These are phyloP conservation scores for Buphagus erythrorhynchus DNA, from an alignment of 2,797 vertebrate species.

Conservation along the genomic window DNA sequence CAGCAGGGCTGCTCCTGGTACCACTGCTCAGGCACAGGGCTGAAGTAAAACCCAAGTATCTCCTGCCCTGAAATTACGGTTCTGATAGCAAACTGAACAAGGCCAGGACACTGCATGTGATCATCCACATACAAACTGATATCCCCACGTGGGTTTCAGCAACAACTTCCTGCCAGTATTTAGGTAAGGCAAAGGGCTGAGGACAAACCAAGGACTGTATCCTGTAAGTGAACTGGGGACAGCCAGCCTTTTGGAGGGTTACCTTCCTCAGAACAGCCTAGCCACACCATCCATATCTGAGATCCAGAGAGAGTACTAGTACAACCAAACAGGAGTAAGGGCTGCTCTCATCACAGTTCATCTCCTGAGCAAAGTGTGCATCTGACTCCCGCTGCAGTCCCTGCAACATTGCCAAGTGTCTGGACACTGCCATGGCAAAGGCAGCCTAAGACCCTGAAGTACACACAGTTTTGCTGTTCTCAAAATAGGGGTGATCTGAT, in stretches of 20 bases:
- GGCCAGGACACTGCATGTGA: neutral
- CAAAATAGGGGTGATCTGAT: neutral
- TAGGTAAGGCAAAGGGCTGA: neutral
- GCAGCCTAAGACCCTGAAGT: rapidly evolving
- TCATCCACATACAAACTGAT: neutral
- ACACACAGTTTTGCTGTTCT: neutral
- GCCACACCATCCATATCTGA: no score
- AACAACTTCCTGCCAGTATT: neutral
- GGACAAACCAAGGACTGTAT: rapidly evolving
- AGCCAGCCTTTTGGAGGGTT: neutral
- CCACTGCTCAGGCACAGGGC: rapidly evolving
- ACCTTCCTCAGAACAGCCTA: neutral
- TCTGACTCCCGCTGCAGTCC: no score
- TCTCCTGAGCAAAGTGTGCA: neutral
- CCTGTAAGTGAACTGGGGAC: neutral
- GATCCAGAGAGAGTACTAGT: neutral
- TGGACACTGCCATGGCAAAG: neutral
- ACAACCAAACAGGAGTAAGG: neutral
- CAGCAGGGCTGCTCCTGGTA: neutral
- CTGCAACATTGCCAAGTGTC: neutral
- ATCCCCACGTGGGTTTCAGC: neutral
- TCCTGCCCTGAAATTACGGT: no score
- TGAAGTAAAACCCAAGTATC: neutral
- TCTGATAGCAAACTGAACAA: neutral
- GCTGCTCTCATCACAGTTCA: neutral